Conservation (phyloP, 2,888 invertebrate genomes). For the Gandaritis pyraliata region DNA sequence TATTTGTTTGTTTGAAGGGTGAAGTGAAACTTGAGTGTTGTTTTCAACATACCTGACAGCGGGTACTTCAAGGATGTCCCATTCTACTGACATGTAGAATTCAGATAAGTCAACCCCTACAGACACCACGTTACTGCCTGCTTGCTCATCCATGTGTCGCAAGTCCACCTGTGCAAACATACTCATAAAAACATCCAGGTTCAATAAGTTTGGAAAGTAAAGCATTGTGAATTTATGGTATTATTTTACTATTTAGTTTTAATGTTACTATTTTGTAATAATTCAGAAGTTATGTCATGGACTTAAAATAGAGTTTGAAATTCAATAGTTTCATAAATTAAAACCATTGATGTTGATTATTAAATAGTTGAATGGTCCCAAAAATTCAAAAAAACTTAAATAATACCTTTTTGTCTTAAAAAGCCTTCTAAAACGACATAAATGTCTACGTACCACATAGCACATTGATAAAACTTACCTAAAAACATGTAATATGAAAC, state of each 20-base stretch:
- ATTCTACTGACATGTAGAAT: slow-evolving; percentile 99
- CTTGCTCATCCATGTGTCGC: slow-evolving; percentile 95
- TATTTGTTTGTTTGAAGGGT: too few species aligned
- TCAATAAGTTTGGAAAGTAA: slow-evolving; percentile 12
- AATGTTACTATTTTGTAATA: not conserved
- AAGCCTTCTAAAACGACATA: slow-evolving; percentile 10
- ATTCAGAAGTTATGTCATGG: not conserved
- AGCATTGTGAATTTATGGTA: slow-evolving; percentile 7
- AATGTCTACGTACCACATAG: slow-evolving; percentile 12
- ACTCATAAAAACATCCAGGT: slow-evolving; percentile 44
- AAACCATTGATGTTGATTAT: not conserved
- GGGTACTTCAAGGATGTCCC: slow-evolving; percentile 99
- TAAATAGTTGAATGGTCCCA: not conserved
- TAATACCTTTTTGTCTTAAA: not conserved
- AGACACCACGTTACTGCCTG: slow-evolving; percentile 94
- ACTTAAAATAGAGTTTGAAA: too few species aligned
- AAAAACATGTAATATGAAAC: slow-evolving; percentile 31
- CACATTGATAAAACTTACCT: slow-evolving; percentile 38
- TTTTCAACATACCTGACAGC: slow-evolving; percentile 89
- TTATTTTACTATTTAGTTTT: not conserved
- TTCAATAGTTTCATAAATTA: too few species aligned
- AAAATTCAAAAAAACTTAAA: not conserved
- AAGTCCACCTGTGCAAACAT: slow-evolving; percentile 90
- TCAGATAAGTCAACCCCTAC: slow-evolving; percentile 98
- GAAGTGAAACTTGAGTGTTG: too few species aligned